Evolutionary conservation across 2,888 invertebrate genomes (phyloP), one percentile per base, ranked within the genome.

Genomic region (Hartigia nigra): DNA sequence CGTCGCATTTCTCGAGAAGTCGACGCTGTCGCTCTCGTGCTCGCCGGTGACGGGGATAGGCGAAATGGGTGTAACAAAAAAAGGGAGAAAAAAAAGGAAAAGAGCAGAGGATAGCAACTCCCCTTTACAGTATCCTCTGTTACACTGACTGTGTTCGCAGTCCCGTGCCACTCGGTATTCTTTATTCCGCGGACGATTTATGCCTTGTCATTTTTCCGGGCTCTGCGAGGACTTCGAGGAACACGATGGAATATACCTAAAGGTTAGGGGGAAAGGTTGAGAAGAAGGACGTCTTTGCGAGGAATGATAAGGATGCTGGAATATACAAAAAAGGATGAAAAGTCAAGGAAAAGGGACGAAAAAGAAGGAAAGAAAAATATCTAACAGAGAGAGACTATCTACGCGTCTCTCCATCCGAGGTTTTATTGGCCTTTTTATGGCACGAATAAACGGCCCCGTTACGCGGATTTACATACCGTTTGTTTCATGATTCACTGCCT

Each of bases 341-440:
- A 70, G 23, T 12, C 34, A 35, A 32, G 75, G 77, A 72, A 74
- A 37, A 74, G 76, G 78, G 75, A 77, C 69, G 74, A 79, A 80
- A 76, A 39, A 75, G 74, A 75, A 32, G 74, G 76, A 72, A 39
- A 77, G 74, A 78, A 39, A 55, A 36, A 14, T 5, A 5, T 55
- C 55, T 55, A 55, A 55, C 74, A 74, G 76, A 36, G 75, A 74
- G 80, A 72, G 35, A 79, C 81, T 80, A 82, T 84, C 82, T 83
- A 81, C 83, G 4, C 31, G 32, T 31, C 78, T 80, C 81, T 80
- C 81, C 77, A 23, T 78, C 55, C 77, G 74, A 78, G 85, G 83
- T 88, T 90, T 88, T 88, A 88, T 89, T 87, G 88, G 83, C 84
- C 86, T 88, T 89, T 89, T 89, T 87, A 88, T 87, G 85, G 84